Conservation (phyloP, 2,797 vertebrate genomes). For the Malacoraja senta region DNA sequence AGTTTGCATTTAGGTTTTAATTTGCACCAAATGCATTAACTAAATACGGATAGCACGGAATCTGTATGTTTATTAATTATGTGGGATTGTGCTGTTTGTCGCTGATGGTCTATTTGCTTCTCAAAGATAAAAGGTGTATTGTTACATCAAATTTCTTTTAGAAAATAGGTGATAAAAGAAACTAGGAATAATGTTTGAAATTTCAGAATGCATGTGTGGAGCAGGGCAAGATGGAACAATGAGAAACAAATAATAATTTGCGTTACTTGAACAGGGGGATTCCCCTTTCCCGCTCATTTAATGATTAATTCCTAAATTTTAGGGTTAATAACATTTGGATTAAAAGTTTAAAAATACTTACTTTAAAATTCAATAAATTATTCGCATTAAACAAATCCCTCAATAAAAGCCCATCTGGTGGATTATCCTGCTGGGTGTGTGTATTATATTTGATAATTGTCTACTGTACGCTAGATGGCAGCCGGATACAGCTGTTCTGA, state of each 20-base stretch:
- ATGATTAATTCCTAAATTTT: constrained; percentile 25
- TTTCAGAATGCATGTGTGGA: neutral
- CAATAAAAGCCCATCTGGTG: constrained; percentile 38
- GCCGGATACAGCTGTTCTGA: constrained; percentile 82
- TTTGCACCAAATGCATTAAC: neutral
- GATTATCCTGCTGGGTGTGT: constrained; percentile 34
- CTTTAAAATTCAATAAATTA: constrained; percentile 37
- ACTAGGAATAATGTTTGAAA: no score
- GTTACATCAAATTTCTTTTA: neutral
- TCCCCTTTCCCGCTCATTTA: neutral
- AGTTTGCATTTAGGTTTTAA: neutral
- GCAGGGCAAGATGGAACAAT: neutral
- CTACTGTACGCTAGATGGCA: constrained; percentile 96
- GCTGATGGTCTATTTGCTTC: neutral
- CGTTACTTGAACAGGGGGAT: neutral
- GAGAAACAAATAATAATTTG: neutral
- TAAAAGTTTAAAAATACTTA: constrained; percentile 30
- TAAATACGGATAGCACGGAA: neutral
- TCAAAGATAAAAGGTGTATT: neutral
- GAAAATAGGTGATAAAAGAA: neutral
- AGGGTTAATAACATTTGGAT: constrained; percentile 35
- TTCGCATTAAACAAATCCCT: constrained; percentile 33
- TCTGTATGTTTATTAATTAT: neutral
- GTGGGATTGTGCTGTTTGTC: neutral
- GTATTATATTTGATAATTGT: constrained; percentile 60